phyloP scores from a whole-genome alignment of 1,140 invertebrate genomes.

The Diabrotica virgifera region DNA sequence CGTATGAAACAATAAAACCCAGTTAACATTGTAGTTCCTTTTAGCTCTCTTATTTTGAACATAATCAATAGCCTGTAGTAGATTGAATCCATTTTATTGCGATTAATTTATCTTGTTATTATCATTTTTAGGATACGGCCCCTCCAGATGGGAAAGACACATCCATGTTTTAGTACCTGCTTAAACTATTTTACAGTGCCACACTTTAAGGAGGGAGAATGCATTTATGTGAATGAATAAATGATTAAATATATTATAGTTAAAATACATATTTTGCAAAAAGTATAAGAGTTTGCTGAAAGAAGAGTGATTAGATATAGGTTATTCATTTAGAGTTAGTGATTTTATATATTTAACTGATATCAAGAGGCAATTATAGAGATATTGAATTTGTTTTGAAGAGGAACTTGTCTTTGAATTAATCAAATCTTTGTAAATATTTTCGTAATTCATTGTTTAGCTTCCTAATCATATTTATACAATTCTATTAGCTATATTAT shows the following conservation, averaged over 20 bases:
- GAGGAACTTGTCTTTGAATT: too few species aligned
- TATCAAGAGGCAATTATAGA: not conserved
- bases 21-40: too few species aligned
- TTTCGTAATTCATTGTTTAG: too few species aligned
- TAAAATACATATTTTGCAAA: not conserved
- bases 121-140: slow-evolving; percentile 22
- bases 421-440: too few species aligned
- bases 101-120: not conserved
- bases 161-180: slow-evolving; percentile 23
- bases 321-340: not conserved
- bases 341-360: not conserved
- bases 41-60: too few species aligned
- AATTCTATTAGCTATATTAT: too few species aligned
- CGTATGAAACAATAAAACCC: too few species aligned
- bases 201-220: not conserved
- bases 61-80: too few species aligned
- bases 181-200: slow-evolving; percentile 5
- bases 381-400: too few species aligned
- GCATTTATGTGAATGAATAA: slow-evolving; percentile 6
- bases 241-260: not conserved
- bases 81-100: too few species aligned
- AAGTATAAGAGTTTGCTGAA: slow-evolving; percentile 1
- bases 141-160: slow-evolving; percentile 26
- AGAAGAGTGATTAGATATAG: not conserved
- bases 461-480: too few species aligned